Percentiles rank a stretch among this genome's conserved stretches.
These are phyloP conservation scores for Hipposideros armiger DNA, from an alignment of 2,113 vertebrate species.

Conservation along the genomic window DNA sequence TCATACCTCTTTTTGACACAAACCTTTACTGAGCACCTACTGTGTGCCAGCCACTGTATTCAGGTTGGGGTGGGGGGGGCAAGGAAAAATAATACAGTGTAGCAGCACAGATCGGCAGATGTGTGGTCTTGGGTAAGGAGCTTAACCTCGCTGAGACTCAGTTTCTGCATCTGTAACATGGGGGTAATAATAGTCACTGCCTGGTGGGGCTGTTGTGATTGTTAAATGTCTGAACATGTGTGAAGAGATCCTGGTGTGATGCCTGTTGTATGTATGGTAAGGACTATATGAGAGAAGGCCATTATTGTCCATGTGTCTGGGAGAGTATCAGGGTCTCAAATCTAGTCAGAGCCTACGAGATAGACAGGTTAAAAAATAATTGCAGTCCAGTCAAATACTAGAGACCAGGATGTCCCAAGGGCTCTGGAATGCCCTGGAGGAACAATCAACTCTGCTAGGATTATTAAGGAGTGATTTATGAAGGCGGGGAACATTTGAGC, in stretches of 20 bases:
- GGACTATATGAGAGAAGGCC: not conserved
- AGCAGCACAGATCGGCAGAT: not conserved
- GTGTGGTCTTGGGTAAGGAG: not conserved
- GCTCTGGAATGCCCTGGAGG: not conserved
- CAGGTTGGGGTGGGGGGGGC: not conserved
- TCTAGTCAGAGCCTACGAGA: not conserved
- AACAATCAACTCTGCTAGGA: not conserved
- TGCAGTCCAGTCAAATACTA: not conserved
- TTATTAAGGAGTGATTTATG: too few species aligned
- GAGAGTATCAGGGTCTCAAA: not conserved
- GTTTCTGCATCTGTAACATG: not conserved
- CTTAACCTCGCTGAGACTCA: not conserved
- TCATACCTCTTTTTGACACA: not conserved
- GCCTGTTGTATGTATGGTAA: rapidly evolving
- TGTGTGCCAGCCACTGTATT: too few species aligned
- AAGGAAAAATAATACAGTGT: not conserved
- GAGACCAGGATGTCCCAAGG: not conserved
- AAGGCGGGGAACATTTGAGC: not conserved
- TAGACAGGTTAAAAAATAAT: not conserved
- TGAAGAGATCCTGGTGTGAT: not conserved
- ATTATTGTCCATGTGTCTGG: not conserved
- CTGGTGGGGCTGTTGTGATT: not conserved
- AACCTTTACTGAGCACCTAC: not conserved
- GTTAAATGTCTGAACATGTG: not conserved
- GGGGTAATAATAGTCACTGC: not conserved